A percentile compares a stretch with the other conserved stretches of the same genome.
Conservation (phyloP, 2,113 vertebrate genomes). For the Chloebia gouldiae region DNA sequence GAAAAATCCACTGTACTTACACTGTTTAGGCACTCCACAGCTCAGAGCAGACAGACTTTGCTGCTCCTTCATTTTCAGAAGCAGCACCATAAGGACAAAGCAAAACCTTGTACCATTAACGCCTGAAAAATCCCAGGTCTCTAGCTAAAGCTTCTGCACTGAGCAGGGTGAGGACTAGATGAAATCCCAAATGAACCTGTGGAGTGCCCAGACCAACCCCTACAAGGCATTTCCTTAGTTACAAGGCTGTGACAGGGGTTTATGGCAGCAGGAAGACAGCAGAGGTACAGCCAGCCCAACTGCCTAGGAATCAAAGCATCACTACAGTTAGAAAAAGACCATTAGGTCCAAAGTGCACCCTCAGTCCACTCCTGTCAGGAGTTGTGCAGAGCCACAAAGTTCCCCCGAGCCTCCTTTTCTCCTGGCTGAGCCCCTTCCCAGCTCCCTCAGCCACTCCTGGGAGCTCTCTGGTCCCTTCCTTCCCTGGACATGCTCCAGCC, state of each 20-base stretch:
- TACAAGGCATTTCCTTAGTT: background rate
- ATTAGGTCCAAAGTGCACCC: background rate
- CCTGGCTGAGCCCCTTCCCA: background rate
- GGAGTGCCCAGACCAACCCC: background rate
- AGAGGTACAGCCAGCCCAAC: fast-evolving
- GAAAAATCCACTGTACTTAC: background rate
- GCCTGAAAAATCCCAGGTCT: background rate
- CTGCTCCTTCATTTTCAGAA: background rate
- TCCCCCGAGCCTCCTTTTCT: background rate
- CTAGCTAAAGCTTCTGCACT: background rate
- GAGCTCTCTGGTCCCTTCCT: background rate
- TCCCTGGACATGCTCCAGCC: background rate
- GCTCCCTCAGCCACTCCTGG: background rate
- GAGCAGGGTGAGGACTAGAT: background rate
- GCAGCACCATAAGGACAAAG: background rate
- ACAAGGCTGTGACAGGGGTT: background rate
- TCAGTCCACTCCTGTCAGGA: background rate
- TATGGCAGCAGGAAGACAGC: background rate
- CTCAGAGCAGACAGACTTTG: background rate
- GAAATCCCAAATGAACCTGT: background rate
- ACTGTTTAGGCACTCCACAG: background rate
- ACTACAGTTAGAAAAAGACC: background rate
- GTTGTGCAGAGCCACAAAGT: background rate
- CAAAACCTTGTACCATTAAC: background rate
- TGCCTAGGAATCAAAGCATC: background rate